A percentile compares a stretch with the other conserved stretches of the same genome.
Evolutionary conservation across 2,888 invertebrate genomes (phyloP).

Genomic region (Xestia ashworthii): DNA sequence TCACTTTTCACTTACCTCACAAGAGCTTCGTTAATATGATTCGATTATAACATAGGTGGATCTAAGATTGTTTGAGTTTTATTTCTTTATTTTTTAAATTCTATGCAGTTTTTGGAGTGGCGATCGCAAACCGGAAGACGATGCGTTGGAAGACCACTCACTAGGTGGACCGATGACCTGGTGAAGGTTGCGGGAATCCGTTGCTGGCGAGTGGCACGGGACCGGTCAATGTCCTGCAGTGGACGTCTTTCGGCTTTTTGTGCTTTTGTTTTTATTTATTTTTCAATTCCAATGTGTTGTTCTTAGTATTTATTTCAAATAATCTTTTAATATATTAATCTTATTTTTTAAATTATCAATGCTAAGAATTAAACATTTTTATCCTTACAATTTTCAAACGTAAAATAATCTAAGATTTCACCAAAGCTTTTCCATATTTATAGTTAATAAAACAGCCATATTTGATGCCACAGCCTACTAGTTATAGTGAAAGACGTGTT

Average conservation of each 20-base stretch:
- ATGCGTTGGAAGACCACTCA: too few relatives aligned
- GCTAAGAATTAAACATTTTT: background rate
- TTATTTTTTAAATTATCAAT: background rate
- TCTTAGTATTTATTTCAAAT: background rate
- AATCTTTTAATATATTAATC: background rate
- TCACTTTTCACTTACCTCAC: background rate
- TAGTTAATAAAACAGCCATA: background rate
- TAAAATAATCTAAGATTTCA: background rate
- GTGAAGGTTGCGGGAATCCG: too few relatives aligned
- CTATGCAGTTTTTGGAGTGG: too few relatives aligned
- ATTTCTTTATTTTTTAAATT: too few relatives aligned
- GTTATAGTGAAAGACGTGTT: conserved; percentile 16
- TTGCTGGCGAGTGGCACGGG: too few relatives aligned
- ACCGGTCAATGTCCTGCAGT: too few relatives aligned
- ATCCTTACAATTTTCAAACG: background rate
- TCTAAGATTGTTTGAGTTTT: background rate
- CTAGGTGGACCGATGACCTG: too few relatives aligned
- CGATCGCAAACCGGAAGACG: too few relatives aligned
- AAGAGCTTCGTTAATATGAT: background rate
- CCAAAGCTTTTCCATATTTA: too few relatives aligned
- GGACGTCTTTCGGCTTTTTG: background rate
- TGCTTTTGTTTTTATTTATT: background rate
- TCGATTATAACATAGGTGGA: background rate
- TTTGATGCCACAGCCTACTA: background rate
- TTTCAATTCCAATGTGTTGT: background rate